These are phyloP conservation scores for Brachionus rubens DNA, from an alignment of 1,140 invertebrate genomes.

Conservation along the genomic window DNA sequence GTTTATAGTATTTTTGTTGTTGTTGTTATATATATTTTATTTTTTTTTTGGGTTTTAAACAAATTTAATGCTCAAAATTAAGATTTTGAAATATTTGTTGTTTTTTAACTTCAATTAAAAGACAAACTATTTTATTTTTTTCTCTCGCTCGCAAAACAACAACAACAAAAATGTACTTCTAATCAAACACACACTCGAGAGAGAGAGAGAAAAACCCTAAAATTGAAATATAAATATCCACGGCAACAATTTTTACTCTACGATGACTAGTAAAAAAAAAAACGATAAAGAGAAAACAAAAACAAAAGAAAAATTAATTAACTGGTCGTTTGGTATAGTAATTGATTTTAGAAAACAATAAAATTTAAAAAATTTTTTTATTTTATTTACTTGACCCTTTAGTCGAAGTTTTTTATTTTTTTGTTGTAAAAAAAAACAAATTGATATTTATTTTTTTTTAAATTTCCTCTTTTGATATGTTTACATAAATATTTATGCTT, in stretches of 20 bases:
- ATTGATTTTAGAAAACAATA: conserved; percentile 20
- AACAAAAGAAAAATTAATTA: conserved; percentile 35
- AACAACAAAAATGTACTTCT: conserved; percentile 36
- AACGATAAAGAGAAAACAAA: conserved; percentile 11
- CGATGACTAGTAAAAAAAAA: conserved; percentile 15
- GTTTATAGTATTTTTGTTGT: conserved; percentile 8
- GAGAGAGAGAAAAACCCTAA: conserved; percentile 28
- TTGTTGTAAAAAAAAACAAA: too few relatives aligned
- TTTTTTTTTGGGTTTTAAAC: too few relatives aligned
- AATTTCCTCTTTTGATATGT: too few relatives aligned
- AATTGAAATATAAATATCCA: conserved; percentile 35
- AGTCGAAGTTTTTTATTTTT: too few relatives aligned
- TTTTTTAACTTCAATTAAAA: conserved; percentile 42
- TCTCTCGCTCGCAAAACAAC: conserved; percentile 17
- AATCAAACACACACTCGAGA: conserved; percentile 37
- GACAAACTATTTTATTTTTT: conserved; percentile 25
- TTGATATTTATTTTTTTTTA: too few relatives aligned
- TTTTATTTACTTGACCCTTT: conserved; percentile 12
- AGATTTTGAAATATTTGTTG: conserved; percentile 1
- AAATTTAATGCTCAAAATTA: conserved; percentile 19
- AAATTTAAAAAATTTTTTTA: too few relatives aligned
- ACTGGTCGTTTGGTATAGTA: conserved; percentile 22
- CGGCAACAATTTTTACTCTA: conserved; percentile 27
- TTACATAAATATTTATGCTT: too few relatives aligned
- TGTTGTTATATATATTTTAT: too few relatives aligned